Base-by-base conservation (phyloP, 2,888 invertebrate species). In the Lithophane leautieri region DNA sequence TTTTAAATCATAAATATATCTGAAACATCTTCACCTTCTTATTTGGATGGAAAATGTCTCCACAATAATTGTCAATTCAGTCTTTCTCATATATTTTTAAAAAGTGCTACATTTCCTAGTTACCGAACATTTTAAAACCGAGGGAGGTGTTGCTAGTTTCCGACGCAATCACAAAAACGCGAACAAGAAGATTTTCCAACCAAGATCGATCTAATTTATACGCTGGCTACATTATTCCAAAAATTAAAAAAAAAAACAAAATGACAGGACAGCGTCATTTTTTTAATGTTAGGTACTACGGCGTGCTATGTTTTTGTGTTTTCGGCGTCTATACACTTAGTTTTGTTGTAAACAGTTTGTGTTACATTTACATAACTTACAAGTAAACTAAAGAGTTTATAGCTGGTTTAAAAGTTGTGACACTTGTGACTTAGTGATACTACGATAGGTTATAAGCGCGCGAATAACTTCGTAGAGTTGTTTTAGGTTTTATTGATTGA, bases 371-470 rank as follows among this genome's bases (percentile, higher is more conserved):
- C 0, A 4, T 22, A 22, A 22, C 8, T 0, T 40, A 4, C 1
- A 8, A 67, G 40, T 44, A 14, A 77, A 72, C 19, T 40, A 11
- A 52, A 11, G 6, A 42, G 62, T 70, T 54, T 42, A 2, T 4
- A 8, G 67, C 60, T 79, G 44, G 16, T 25, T 52, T 19, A 52
- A 67, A 58, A 67, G 22, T 62, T 58, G 34, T 56, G 44, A 61
- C 40, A 67, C 16, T 62, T 58, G 34, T 56, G 44, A 61, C 40
- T 68, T 25, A n/a, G n/a, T 62, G 19, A 22, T 70, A 78, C 40
- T 63, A 56, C 25, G 25, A 66, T 73, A 83, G 82, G 82, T 86
- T 84, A 86, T 42, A 70, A 42, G 75, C 79, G 70, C 82, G 87
- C 87, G 82, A 82, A 85, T 79, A 82, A 78, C 71, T 70, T 75